Percentiles rank a stretch among this genome's conserved stretches.
Evolutionary conservation across 2,113 vertebrate species (phyloP).

Genomic region (Phainopepla nitens): DNA sequence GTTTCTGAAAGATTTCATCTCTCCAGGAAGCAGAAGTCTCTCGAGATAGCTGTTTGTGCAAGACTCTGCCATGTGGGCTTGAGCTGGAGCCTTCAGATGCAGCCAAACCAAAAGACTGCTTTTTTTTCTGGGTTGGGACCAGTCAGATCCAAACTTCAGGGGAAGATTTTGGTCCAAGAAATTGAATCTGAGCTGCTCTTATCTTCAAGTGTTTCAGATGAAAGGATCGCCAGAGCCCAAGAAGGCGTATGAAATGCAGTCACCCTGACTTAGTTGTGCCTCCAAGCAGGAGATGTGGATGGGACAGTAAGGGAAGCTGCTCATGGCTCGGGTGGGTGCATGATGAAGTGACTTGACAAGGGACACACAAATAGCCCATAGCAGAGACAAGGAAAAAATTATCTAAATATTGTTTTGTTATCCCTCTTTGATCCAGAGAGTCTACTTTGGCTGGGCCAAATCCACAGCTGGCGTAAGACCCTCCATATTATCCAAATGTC

Average conservation of each 20-base stretch:
- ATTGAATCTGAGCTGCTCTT: slow-evolving; percentile 5
- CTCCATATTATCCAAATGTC: neutral
- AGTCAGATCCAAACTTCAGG: slow-evolving; percentile 3
- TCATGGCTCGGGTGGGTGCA: rapidly evolving
- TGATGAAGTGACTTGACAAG: slow-evolving; percentile 18
- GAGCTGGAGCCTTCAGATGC: neutral
- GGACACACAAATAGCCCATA: neutral
- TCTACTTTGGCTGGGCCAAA: neutral
- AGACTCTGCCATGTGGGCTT: neutral
- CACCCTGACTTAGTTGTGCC: neutral
- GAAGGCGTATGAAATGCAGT: neutral
- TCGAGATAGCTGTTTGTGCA: slow-evolving; percentile 19
- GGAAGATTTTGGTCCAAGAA: neutral
- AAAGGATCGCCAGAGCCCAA: neutral
- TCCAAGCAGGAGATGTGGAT: neutral
- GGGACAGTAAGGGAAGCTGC: neutral
- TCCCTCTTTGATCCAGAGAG: neutral
- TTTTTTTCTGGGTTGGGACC: neutral
- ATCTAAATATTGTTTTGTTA: neutral
- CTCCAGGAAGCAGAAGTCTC: slow-evolving; percentile 44
- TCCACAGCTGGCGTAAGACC: neutral
- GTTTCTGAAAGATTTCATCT: slow-evolving; percentile 57
- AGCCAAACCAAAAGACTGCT: neutral
- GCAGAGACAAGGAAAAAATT: neutral
- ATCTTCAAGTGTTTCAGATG: slow-evolving; percentile 34